Conservation (phyloP, 2,113 vertebrate genomes). For the Anguilla rostrata region DNA sequence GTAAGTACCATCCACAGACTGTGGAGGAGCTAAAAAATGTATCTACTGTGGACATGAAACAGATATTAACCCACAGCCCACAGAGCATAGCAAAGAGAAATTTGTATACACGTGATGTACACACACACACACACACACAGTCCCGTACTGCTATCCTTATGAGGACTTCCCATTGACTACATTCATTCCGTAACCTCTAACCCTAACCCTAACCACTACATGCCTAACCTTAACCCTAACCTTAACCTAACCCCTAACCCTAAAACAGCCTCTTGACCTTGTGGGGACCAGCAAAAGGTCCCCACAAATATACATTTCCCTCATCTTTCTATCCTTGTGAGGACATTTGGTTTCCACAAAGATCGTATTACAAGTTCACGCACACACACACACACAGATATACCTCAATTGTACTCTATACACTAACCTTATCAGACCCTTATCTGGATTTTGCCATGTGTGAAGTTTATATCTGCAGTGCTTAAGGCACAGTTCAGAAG, state of each 20-base stretch:
- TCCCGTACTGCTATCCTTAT: too few species aligned
- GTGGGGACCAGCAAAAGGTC: too few species aligned
- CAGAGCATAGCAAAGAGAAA: neutral
- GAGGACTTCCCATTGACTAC: too few species aligned
- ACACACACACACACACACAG: neutral
- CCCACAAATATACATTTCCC: too few species aligned
- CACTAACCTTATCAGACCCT: neutral
- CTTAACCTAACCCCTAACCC: too few species aligned
- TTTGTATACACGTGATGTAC: constrained; percentile 13
- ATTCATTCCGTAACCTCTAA: too few species aligned
- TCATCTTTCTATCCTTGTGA: too few species aligned
- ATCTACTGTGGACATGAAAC: neutral
- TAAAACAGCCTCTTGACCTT: too few species aligned
- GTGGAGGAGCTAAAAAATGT: neutral
- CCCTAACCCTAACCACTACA: too few species aligned
- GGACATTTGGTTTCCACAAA: too few species aligned
- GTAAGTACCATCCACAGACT: neutral
- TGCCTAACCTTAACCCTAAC: too few species aligned
- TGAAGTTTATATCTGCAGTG: constrained; percentile 37
- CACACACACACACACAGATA: neutral
- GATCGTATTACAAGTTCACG: too few species aligned
- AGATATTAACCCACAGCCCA: neutral
- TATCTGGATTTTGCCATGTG: constrained; percentile 30
- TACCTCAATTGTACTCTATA: neutral
- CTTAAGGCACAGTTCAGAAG: constrained; percentile 48